A percentile compares a stretch with the other conserved stretches of the same genome.
Conservation (phyloP, 2,113 vertebrate genomes). For the Eonycteris spelaea region DNA sequence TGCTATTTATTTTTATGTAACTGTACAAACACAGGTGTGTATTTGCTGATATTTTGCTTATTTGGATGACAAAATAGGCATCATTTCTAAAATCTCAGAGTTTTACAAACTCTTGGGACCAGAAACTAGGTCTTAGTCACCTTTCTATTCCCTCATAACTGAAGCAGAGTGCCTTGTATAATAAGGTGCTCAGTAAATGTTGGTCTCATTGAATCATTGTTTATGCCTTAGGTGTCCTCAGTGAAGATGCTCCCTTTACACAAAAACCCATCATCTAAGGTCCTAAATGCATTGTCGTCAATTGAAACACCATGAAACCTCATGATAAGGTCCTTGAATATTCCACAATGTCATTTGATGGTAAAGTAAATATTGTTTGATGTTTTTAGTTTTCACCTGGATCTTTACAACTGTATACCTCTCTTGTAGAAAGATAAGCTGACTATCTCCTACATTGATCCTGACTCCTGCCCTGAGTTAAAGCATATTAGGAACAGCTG, state of each 20-base stretch:
- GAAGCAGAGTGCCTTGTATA: not conserved
- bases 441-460: not conserved
- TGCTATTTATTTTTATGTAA: constrained; percentile 64
- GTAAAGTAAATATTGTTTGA: not conserved
- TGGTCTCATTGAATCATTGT: not conserved
- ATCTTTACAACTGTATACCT: not conserved
- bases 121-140: not conserved
- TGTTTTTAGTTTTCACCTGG: not conserved
- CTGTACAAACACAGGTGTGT: constrained; percentile 57
- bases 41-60: constrained; percentile 67
- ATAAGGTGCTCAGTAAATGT: not conserved
- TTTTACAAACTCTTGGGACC: constrained; percentile 14
- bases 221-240: not conserved
- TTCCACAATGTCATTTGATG: not conserved
- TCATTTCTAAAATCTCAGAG: constrained; percentile 37
- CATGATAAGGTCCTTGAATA: not conserved
- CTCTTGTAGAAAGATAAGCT: not conserved
- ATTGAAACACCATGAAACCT: not conserved
- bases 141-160: not conserved
- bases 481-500: not conserved
- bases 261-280: not conserved
- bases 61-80: constrained; percentile 41
- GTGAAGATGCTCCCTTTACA: not conserved
- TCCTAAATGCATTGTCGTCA: not conserved
- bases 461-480: not conserved